Evolutionary conservation across 1,140 invertebrate genomes (phyloP).

Genomic region (Proales similis): DNA sequence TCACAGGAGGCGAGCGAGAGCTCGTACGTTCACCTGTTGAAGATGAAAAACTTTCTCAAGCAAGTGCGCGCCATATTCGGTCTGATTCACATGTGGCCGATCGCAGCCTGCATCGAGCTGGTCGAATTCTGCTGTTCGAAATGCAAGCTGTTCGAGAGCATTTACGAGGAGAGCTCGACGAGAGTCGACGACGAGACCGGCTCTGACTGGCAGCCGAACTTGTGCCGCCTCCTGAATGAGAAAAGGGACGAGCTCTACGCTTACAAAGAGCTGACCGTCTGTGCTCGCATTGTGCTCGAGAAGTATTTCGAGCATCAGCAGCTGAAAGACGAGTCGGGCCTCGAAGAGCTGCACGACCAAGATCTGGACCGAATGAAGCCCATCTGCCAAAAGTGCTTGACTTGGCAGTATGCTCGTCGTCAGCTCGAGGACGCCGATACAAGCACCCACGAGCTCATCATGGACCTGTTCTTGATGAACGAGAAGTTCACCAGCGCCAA

Average conservation of each 20-base stretch:
- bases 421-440: not conserved
- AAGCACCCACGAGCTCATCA: not conserved
- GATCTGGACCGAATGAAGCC: conserved; percentile 24
- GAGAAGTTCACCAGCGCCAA: conserved; percentile 24
- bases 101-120: conserved; percentile 44
- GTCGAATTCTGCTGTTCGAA: conserved; percentile 42
- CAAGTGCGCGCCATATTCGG: conserved; percentile 43
- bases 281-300: conserved; percentile 21
- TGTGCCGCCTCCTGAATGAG: not conserved
- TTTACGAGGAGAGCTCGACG: not conserved
- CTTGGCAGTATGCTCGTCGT: conserved; percentile 29
- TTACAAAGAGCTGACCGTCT: conserved; percentile 27
- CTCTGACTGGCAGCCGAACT: not conserved
- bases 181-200: not conserved
- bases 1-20: conserved; percentile 16
- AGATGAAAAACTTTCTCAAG: conserved; percentile 21
- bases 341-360: conserved; percentile 2
- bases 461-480: conserved; percentile 29
- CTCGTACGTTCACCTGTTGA: conserved; percentile 14
- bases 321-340: conserved; percentile 7
- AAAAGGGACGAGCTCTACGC: conserved; percentile 7
- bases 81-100: conserved; percentile 41
- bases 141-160: not conserved
- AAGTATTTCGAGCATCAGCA: conserved; percentile 36
- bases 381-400: conserved; percentile 29